Percentiles rank a stretch among this genome's conserved stretches.
phyloP scores from a whole-genome alignment of 2,113 vertebrate genomes.

The Tauraco erythrolophus region DNA sequence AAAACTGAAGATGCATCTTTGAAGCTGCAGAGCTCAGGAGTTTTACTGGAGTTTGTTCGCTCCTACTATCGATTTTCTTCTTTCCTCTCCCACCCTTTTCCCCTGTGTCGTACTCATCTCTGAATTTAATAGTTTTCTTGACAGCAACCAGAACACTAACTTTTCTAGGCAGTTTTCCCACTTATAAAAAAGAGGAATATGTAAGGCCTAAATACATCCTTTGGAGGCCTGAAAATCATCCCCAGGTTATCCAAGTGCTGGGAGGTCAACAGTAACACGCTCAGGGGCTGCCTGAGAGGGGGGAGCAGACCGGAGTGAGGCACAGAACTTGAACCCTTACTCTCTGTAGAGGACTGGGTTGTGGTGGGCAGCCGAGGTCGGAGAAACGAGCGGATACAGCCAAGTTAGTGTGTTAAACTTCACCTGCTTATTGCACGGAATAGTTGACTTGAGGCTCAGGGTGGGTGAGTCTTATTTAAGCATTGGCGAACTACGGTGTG shows the following conservation, averaged over 20 bases:
- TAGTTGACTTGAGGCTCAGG: neutral
- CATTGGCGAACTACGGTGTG: neutral
- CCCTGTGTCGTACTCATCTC: neutral
- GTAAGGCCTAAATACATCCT: rapidly evolving
- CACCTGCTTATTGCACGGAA: neutral
- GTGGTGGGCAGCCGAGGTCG: neutral
- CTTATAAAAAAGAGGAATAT: neutral
- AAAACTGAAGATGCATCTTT: neutral
- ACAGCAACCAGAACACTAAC: neutral
- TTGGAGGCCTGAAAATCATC: neutral
- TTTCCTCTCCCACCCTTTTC: neutral
- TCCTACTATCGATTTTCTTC: neutral
- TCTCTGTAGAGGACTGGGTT: rapidly evolving
- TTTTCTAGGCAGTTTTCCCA: neutral
- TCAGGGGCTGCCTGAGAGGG: neutral
- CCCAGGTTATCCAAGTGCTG: rapidly evolving
- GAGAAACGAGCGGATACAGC: neutral
- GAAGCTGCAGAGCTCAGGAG: conserved; percentile 29
- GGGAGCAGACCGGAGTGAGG: neutral
- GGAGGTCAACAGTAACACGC: neutral
- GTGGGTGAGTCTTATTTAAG: neutral
- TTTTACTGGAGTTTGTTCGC: neutral
- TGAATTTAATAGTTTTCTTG: neutral
- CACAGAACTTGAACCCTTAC: rapidly evolving
- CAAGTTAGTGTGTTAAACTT: rapidly evolving